Percentiles rank a stretch among this genome's conserved stretches.
phyloP scores from a whole-genome alignment of 2,113 vertebrate species.

The Pseudois nayaur region DNA sequence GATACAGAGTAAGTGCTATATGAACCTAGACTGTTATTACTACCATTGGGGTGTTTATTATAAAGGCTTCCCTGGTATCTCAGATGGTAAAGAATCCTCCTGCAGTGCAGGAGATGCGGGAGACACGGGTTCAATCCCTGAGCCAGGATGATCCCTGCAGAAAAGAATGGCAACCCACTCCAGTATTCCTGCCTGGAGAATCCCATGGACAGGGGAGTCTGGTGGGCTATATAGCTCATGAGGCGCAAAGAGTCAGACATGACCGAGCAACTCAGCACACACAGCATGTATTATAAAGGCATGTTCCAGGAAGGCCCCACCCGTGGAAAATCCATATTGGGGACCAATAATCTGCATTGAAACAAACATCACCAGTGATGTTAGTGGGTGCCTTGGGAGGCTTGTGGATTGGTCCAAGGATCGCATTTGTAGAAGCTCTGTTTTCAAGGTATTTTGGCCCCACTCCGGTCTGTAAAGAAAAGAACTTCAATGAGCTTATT shows the following conservation, averaged over 20 bases:
- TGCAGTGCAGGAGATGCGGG: background rate
- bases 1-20: background rate
- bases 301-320: background rate
- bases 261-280: background rate
- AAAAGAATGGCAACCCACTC: background rate
- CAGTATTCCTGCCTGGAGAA: background rate
- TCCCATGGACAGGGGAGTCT: background rate
- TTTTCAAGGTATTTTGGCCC: background rate
- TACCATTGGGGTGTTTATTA: background rate
- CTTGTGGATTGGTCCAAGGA: too few species aligned
- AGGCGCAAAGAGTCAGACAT: background rate
- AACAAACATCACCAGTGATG: background rate
- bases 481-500: background rate
- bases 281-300: background rate
- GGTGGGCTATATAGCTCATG: background rate
- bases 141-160: background rate
- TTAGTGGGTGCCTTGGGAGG: background rate
- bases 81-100: background rate
- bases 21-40: background rate
- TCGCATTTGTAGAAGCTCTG: background rate
- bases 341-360: background rate
- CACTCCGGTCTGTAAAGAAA: background rate
- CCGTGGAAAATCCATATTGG: background rate
- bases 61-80: background rate
- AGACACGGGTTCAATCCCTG: background rate